phyloP scores from a whole-genome alignment of 2,113 vertebrate species.

The Callaeas wilsoni region DNA sequence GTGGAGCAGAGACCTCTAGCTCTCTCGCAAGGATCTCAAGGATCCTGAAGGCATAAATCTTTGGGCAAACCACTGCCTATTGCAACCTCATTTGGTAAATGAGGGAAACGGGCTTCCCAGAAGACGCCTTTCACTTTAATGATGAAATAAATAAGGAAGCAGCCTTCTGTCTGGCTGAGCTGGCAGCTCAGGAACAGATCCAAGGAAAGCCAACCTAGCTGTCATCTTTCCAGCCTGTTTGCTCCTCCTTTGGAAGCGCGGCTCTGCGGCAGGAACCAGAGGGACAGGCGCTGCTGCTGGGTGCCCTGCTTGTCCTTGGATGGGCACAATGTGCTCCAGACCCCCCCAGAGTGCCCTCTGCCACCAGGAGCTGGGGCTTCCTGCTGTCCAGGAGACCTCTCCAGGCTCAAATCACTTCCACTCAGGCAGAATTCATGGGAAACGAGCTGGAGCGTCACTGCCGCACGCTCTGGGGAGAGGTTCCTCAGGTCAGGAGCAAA shows the following conservation, averaged over 20 bases:
- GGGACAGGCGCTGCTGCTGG: neutral
- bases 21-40: neutral
- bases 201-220: neutral
- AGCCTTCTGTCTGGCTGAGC: neutral
- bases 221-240: neutral
- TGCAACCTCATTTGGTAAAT: neutral
- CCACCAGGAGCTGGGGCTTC: neutral
- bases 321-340: neutral
- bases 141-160: neutral
- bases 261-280: neutral
- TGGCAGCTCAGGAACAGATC: neutral
- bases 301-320: neutral
- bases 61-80: neutral
- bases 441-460: neutral
- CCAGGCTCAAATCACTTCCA: neutral
- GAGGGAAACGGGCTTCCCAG: neutral
- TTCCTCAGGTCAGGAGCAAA: neutral
- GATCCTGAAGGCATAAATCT: neutral
- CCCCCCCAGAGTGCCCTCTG: rapidly evolving
- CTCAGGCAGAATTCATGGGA: neutral
- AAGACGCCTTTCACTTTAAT: neutral
- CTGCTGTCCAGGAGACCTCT: rapidly evolving
- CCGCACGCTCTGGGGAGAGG: rapidly evolving
- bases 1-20: neutral
- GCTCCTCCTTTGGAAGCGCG: neutral